Percentiles rank a stretch among this genome's conserved stretches.
Conservation (phyloP, 2,888 invertebrate genomes). For the Ariolimax columbianus region DNA sequence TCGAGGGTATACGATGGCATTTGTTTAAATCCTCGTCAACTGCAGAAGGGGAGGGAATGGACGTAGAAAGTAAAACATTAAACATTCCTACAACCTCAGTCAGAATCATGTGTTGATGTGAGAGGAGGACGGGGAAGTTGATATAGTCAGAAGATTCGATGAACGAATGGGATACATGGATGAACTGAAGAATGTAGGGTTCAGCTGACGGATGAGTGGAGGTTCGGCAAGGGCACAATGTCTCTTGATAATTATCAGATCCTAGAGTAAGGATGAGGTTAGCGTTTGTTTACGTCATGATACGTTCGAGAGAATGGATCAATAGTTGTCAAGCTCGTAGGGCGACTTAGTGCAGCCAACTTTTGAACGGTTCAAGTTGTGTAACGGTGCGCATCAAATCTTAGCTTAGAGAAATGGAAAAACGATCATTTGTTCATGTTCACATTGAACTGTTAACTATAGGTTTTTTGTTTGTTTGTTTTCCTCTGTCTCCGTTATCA, state of each 20-base stretch:
- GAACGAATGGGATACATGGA: background rate
- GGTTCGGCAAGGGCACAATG: slow-evolving; percentile 13
- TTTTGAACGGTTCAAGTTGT: background rate
- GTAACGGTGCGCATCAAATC: background rate
- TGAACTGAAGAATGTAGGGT: background rate
- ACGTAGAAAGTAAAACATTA: background rate
- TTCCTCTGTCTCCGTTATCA: background rate
- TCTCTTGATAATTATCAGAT: slow-evolving; percentile 32
- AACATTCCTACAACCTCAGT: slow-evolving; percentile 19
- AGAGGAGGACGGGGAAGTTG: background rate
- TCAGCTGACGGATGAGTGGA: background rate
- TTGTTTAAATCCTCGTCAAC: slow-evolving; percentile 17
- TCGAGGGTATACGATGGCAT: slow-evolving; percentile 25
- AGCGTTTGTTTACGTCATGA: background rate
- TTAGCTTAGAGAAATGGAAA: too few relatives aligned
- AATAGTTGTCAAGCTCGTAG: background rate
- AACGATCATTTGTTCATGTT: background rate
- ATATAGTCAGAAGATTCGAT: background rate
- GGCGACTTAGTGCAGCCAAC: background rate
- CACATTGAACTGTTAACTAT: background rate
- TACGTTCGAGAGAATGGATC: background rate
- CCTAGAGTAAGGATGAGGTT: slow-evolving; percentile 1
- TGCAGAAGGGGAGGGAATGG: background rate
- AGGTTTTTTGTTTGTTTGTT: background rate
- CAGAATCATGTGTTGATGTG: background rate